phyloP scores from a whole-genome alignment of 2,797 vertebrate species.

The Ciconia nigra region DNA sequence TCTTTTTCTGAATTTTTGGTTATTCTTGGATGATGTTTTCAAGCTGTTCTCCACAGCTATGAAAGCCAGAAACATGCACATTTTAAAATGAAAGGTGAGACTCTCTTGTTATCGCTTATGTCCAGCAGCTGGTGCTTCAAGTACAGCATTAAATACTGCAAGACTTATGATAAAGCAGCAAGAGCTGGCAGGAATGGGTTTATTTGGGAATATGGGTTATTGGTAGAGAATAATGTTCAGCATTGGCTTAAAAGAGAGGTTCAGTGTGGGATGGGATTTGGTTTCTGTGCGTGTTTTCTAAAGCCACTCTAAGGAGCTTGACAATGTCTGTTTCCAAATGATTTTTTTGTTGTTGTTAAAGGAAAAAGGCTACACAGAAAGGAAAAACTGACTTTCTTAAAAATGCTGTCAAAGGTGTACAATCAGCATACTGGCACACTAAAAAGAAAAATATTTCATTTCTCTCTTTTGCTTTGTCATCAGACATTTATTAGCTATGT shows the following conservation, averaged over 20 bases:
- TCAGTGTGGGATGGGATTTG: not conserved
- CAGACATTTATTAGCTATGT: not conserved
- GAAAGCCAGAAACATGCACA: not conserved
- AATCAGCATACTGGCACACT: not conserved
- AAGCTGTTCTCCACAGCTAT: not conserved
- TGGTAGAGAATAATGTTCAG: conserved; percentile 7
- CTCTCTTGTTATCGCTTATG: conserved; percentile 44
- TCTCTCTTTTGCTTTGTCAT: not conserved
- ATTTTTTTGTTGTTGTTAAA: not conserved
- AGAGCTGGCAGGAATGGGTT: not conserved
- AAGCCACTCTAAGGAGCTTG: not conserved
- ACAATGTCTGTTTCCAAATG: not conserved
- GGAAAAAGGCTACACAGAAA: not conserved
- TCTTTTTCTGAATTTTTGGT: not conserved
- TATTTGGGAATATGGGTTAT: conserved; percentile 16
- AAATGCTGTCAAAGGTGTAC: not conserved
- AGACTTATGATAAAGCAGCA: not conserved
- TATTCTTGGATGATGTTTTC: not conserved
- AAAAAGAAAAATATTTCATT: not conserved
- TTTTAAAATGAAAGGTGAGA: conserved; percentile 55
- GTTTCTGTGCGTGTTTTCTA: not conserved
- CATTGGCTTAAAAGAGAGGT: not conserved
- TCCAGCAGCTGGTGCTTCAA: conserved; percentile 49
- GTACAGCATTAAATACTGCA: conserved; percentile 32
- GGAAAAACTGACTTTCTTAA: not conserved